These are phyloP conservation scores for Drosophila pallidifrons DNA, from an alignment of 1,140 invertebrate genomes.

Conservation along the genomic window DNA sequence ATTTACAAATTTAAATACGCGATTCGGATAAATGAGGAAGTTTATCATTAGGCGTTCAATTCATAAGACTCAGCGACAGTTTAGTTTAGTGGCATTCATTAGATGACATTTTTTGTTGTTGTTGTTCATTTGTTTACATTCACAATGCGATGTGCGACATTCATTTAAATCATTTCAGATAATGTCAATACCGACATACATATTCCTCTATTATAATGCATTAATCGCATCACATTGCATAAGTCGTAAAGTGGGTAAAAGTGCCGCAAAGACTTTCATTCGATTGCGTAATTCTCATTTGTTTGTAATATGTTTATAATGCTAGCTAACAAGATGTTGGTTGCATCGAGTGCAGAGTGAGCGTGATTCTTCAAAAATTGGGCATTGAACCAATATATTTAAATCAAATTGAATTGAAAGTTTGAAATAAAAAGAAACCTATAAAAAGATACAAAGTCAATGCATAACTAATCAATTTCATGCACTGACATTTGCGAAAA, in stretches of 20 bases:
- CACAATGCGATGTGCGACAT: slow-evolving; percentile 41
- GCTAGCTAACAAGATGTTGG: slow-evolving; percentile 1
- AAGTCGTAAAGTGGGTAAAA: slow-evolving; percentile 54
- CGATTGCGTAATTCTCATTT: slow-evolving; percentile 43
- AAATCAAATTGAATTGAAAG: slow-evolving; percentile 12
- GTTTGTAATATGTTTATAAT: not conserved
- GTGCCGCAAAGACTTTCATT: slow-evolving; percentile 71
- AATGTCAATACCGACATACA: slow-evolving; percentile 43
- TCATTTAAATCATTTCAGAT: slow-evolving; percentile 69
- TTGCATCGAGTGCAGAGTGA: slow-evolving; percentile 2
- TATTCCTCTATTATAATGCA: slow-evolving; percentile 59
- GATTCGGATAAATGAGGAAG: slow-evolving; percentile 70
- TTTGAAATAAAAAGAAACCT: slow-evolving; percentile 9
- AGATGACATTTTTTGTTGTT: slow-evolving; percentile 25
- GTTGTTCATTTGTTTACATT: slow-evolving; percentile 51
- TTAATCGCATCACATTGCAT: slow-evolving; percentile 61
- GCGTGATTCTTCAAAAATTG: slow-evolving; percentile 28
- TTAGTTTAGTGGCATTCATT: slow-evolving; percentile 59
- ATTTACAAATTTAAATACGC: slow-evolving; percentile 57
- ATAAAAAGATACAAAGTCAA: slow-evolving; percentile 5
- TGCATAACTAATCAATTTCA: slow-evolving; percentile 22
- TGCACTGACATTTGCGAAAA: slow-evolving; percentile 17
- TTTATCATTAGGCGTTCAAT: slow-evolving; percentile 73
- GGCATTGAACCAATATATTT: slow-evolving; percentile 4
- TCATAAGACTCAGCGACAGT: slow-evolving; percentile 33